Conservation (phyloP, 2,888 invertebrate species). For the Diaphora mendica region DNA sequence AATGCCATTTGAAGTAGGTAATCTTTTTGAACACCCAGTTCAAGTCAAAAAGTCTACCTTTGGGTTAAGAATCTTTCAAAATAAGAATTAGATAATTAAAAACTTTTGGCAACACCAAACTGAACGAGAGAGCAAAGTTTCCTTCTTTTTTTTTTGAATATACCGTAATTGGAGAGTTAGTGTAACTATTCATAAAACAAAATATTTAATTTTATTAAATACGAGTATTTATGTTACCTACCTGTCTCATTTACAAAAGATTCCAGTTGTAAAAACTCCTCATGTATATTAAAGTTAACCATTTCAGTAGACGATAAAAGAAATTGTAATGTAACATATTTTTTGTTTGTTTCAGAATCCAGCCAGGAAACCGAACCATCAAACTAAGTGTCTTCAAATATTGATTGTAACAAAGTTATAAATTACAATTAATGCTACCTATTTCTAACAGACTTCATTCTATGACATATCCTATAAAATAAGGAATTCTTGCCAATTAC, state of each 20-base stretch:
- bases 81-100: no score
- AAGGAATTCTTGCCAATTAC: constrained; percentile 59
- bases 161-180: no score
- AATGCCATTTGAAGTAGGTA: no score
- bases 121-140: no score
- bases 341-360: constrained; percentile 64
- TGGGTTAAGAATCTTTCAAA: no score
- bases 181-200: no score
- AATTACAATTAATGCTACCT: constrained; percentile 39
- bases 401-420: constrained; percentile 40
- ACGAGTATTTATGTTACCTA: neutral
- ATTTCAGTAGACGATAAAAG: neutral
- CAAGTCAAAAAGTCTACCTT: no score
- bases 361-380: constrained; percentile 65
- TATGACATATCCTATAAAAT: constrained; percentile 69
- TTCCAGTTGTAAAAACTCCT: neutral
- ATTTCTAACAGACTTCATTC: constrained; percentile 62
- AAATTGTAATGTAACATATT: neutral
- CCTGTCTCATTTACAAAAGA: neutral
- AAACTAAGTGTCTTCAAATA: constrained; percentile 60
- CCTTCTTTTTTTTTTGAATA: no score
- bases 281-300: neutral
- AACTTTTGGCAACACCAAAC: no score
- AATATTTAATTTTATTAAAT: no score
- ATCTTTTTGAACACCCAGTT: no score